Evolutionary conservation across 2,888 invertebrate species (phyloP), one percentile per base, ranked within the genome.

Genomic region (Rotaria magnacalcarata): DNA sequence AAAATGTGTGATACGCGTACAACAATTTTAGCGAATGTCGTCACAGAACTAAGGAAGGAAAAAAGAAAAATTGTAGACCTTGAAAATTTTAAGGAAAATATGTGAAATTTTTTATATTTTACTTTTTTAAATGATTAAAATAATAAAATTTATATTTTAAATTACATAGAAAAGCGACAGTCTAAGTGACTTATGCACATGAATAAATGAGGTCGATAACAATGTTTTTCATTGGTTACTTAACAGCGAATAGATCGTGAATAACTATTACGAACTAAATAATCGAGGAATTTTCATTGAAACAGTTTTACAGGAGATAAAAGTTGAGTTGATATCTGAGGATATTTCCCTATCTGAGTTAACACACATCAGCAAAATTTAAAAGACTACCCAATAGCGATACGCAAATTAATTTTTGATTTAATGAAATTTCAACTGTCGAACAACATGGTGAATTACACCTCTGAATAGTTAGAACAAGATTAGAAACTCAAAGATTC

Each of bases 1-100:
- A 67, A 34, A 67, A 67, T 67, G 67, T 34, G 67, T 67, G 67
- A 67, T 67, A 67, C 67, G 67, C 67, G 67, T 67, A 67, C 67
- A 67, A 67, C 34, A 67, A 67, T 67, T 67, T 67, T 67, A 67
- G 67, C 67, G 67, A 67, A 67, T 67, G 67, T 34, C 67, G 67
- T 67, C 67, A 67, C 67, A 67, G 67, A 67, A 19, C 19, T 34
- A 34, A 34, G 8, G 67, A 67, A 67, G 67, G 34, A 67, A 67
- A 67, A 67, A 27, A 27, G 60, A 5, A 34, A 34, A 67, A 67
- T 67, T 14, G 16, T 19, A 16, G 14, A 67, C 67, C 5, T 14
- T 1, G 16, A 34, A 41, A 2, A 19, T 34, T 67, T 67, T 16
- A 4, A 41, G 34, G 24, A 34, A 41, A 8, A 41, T 19, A 19